Evolutionary conservation across 1,140 invertebrate species (phyloP), one percentile per base, ranked within the genome.

Genomic region (Octopus sinensis): DNA sequence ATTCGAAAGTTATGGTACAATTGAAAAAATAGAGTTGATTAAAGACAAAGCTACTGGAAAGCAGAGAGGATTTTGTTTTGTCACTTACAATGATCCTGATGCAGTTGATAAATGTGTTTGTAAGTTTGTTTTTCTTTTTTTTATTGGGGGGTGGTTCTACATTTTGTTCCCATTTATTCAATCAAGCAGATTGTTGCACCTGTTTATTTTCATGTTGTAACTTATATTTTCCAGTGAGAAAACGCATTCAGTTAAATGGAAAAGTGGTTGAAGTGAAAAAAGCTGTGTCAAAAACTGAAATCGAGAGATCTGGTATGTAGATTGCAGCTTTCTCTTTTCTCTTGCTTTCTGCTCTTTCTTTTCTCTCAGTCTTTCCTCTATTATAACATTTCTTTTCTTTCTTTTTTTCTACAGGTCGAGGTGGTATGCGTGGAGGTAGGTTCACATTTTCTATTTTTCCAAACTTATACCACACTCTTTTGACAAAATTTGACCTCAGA

Each of bases 1-100:
- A 91, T 99, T 97, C 91, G 95, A 96, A 87, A 94, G 97, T 93
- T 98, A 95, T 95, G 97, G 97, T 4, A 80, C 84, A 17, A 79
- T 87, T 51, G 84, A 83, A 54, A 79, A 80, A 17, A 30, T 82
- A 51, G 83, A 86, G 1, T 80, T 86, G 6, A 85, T 86, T 71
- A 85, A 54, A 53, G 85, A 87, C 75, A 86, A 86, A 53, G 76
- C 6, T 51, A 86, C 84, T 5, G 77, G 80, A 6, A 82, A 85
- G 68, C n/a, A 54, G 62, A 62, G 85, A 52, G 86, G 86, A 62
- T 90, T 90, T 80, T 84, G 83, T 51, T 90, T 90, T 82, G 85
- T 90, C n/a, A 85, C 84, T 9, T 90, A 89, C 83, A 84, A 87
- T 81, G 89, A 90, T 79, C 84, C 85, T 86, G 89, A 90, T 82